Base-by-base conservation (phyloP, 1,140 invertebrate genomes). In the Homarus americanus region DNA sequence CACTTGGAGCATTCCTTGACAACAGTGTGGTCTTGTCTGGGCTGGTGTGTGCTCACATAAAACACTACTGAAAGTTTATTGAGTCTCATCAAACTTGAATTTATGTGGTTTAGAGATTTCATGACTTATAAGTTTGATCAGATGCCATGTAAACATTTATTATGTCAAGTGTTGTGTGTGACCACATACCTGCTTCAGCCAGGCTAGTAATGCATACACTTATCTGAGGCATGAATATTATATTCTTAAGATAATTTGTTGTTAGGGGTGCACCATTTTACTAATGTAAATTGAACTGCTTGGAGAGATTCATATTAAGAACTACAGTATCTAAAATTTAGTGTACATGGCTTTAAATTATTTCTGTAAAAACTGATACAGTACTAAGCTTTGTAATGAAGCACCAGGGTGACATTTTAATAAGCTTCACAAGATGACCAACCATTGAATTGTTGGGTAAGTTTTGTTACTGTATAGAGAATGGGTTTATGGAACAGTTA, bases 241-340 rank as follows among this genome's bases (percentile, higher is more conserved):
- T 69, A 69, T 7, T 32, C 24, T 9, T 69, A 32, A 69, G 63
- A 9, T 9, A 69, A 0, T 69, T 69, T 28, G 28, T 69, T 69
- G 7, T 63, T 63, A 63, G 58, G 24, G 63, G 5, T 32, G 28
- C 32, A 82, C 79, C 28, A 63, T 5, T 34, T 63, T 5, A 36
- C 63, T 63, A 38, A 53, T 80, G 78, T 80, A 17, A 80, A 53
- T 80, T 78, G 44, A 82, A 82, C 49, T 38, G 32, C 63, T 44
- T 17, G 49, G 79, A 63, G 79, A 63, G 79, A 82, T 66, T 41
- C 34, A 82, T 58, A 63, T 63, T 53, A 12, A 69, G 63, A 0
- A 7, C n/a, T n/a, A 69, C n/a, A 32, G 28, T 69, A 58, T 49
- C 44, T 15, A 69, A 9, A 32, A 69, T 5, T 49, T 4, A 69